A percentile compares a stretch with the other conserved stretches of the same genome.
phyloP scores from a whole-genome alignment of 2,113 vertebrate genomes.

The Indicator indicator region DNA sequence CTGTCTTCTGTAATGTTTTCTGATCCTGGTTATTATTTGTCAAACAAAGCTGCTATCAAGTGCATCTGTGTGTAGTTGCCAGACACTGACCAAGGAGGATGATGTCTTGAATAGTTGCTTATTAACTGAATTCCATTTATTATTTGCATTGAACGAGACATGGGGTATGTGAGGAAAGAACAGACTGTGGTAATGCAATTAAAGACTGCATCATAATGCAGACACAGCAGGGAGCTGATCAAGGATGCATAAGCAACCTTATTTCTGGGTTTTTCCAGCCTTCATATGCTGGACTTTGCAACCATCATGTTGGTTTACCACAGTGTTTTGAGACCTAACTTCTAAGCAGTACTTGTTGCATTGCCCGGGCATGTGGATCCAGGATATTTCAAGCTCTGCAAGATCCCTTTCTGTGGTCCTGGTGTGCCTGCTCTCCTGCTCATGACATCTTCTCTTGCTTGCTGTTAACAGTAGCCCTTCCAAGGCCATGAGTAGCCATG shows the following conservation, averaged over 20 bases:
- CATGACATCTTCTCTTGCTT: not conserved
- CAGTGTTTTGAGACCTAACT: not conserved
- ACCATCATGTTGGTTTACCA: not conserved
- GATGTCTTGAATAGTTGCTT: conserved; percentile 1
- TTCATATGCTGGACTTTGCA: not conserved
- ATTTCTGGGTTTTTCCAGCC: not conserved
- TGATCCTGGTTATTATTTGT: not conserved
- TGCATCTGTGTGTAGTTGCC: not conserved
- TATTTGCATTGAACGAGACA: conserved; percentile 18
- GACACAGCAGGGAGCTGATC: conserved; percentile 7
- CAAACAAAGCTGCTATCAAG: not conserved
- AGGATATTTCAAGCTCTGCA: not conserved
- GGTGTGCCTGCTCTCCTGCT: not conserved
- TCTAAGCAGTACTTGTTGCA: not conserved
- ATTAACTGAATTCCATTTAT: conserved; percentile 3
- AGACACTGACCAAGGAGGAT: conserved; percentile 14
- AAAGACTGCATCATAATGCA: conserved; percentile 12
- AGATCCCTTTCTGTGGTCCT: not conserved
- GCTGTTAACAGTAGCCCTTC: not conserved
- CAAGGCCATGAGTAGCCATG: not conserved
- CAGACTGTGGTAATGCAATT: conserved; percentile 41
- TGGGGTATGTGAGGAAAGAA: not conserved
- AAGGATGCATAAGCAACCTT: not conserved
- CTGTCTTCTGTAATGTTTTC: not conserved
- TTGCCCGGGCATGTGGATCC: not conserved